Evolutionary conservation across 1,140 invertebrate species (phyloP).

Genomic region (Drosophila quadrilineata): DNA sequence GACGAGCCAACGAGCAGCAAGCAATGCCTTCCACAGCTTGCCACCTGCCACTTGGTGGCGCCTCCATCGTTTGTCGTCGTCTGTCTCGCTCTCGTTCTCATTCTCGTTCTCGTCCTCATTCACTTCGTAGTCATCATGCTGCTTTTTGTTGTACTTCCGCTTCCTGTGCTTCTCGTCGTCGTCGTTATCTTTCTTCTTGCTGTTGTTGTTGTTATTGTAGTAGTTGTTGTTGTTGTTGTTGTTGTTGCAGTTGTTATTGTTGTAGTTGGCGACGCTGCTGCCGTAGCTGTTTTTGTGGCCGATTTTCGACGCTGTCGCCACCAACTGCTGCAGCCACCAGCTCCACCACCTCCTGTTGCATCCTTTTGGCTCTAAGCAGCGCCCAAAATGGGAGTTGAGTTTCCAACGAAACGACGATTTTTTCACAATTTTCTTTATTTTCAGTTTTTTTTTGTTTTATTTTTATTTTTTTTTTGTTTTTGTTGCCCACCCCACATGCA

Average conservation of each 20-base stretch:
- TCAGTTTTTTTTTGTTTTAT: constrained; percentile 1
- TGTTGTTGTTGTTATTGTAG: not conserved
- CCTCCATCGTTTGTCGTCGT: not conserved
- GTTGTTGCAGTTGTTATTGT: not conserved
- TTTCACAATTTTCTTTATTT: constrained; percentile 20
- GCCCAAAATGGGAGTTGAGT: constrained; percentile 38
- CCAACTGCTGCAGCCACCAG: not conserved
- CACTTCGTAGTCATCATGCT: not conserved
- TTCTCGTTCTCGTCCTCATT: not conserved
- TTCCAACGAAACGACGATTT: constrained; percentile 55
- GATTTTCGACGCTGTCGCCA: constrained; percentile 64
- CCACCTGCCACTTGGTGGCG: not conserved
- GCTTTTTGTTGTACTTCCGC: not conserved
- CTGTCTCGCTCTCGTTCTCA: not conserved
- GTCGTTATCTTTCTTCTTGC: not conserved
- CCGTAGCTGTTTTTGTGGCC: constrained; percentile 67
- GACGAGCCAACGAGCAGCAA: constrained; percentile 68
- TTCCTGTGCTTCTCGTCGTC: not conserved
- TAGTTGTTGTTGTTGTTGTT: not conserved
- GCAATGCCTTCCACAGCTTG: constrained; percentile 37
- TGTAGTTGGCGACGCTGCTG: constrained; percentile 21
- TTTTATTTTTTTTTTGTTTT: constrained; percentile 6
- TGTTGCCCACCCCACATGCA: constrained; percentile 29
- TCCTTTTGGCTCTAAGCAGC: too few relatives aligned
- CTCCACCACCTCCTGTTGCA: not conserved